Base-by-base conservation (phyloP, 1,140 invertebrate species). In the Eciton burchellii region DNA sequence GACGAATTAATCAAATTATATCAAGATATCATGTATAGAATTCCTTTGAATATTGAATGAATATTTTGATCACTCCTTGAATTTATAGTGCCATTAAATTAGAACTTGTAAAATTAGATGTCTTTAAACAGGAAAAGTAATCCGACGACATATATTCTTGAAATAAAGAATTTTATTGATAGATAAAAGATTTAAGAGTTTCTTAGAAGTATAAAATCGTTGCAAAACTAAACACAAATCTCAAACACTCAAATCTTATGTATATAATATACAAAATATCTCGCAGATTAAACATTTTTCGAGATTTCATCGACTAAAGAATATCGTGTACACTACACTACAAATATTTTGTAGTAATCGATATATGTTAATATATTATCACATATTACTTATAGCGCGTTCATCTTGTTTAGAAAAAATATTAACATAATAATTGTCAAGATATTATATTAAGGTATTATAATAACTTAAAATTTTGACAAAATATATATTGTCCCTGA, bases 1-100 rank as follows among this genome's bases (percentile, higher is more conserved):
- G 3, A 56, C 11, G 3, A 66, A 19, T 21, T 74, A 62, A 16
- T 57, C 21, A 43, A 43, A 72, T 54, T 57, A 43, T 43, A 49
- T 63, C 14, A 49, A 16, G 52, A 3, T 54, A 65, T 43, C 57
- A 49, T 3, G 43, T 14, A 43, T 56, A 43, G 24, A 11, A 11
- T 65, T n/a, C n/a, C n/a, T n/a, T n/a, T n/a, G n/a, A n/a, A 76
- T 68, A 35, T 49, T 68, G 1, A 41, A 49, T 24, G 54, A 62
- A 49, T 74, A 74, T 74, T 49, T 3, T 63, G 57, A 62, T 74
- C 43, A 74, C 72, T 74, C 57, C 57, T 74, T 63, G 72, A 74
- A 74, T 76, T 76, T 76, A 76, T 49, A 5, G 43, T 76, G 57
- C 59, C 43, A 63, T 62, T 21, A 16, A 74, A n/a, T n/a, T 52